phyloP scores from a whole-genome alignment of 1,140 invertebrate species.

The Ostrea denselamellosa region DNA sequence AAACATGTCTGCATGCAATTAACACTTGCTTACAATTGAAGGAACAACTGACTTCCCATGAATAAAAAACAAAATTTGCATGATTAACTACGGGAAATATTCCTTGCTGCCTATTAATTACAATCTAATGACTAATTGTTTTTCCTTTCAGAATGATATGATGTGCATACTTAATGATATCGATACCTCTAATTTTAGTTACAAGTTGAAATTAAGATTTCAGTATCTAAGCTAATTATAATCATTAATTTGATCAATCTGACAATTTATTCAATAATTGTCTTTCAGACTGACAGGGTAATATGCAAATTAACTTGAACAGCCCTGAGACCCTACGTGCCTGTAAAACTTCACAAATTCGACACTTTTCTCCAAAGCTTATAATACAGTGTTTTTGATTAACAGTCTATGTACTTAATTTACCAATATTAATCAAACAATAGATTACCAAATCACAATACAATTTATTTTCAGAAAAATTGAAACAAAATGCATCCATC shows the following conservation, averaged over 20 bases:
- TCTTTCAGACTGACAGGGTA: background rate
- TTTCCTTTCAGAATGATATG: constrained; percentile 8
- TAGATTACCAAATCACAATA: no score
- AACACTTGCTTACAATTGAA: no score
- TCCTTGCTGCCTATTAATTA: background rate
- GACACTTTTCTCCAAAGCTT: background rate
- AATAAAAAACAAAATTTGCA: background rate
- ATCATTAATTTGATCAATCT: constrained; percentile 23
- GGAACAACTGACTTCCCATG: no score
- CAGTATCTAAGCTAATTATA: background rate
- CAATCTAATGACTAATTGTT: background rate
- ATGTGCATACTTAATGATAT: constrained; percentile 3
- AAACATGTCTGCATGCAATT: no score
- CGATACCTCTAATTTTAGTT: constrained; percentile 17
- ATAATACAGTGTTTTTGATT: no score
- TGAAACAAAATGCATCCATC: no score
- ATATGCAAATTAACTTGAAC: background rate
- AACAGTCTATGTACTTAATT: no score
- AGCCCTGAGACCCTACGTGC: background rate
- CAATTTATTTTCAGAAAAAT: no score
- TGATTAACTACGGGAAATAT: constrained; percentile 18
- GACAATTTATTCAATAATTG: constrained; percentile 19
- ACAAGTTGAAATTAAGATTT: background rate
- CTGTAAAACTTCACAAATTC: background rate
- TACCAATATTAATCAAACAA: no score